These are phyloP conservation scores for Scytalopus superciliaris DNA, from an alignment of 2,113 vertebrate genomes.

Conservation along the genomic window DNA sequence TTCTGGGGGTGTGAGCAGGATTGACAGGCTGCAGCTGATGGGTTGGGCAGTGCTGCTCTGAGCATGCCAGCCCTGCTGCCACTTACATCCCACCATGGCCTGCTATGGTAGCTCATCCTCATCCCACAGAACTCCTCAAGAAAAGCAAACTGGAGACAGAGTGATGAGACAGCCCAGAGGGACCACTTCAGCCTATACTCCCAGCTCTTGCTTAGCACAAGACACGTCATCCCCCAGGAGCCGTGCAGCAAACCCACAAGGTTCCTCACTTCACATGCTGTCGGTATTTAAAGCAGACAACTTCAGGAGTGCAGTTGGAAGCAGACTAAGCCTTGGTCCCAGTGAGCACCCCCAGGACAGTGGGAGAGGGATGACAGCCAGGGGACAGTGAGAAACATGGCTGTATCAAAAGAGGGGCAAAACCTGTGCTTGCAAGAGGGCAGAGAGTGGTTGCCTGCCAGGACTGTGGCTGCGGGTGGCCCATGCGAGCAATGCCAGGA, in stretches of 20 bases:
- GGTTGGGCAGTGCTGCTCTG: not conserved
- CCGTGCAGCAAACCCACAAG: not conserved
- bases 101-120: not conserved
- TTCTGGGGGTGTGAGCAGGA: not conserved
- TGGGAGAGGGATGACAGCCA: accelerated
- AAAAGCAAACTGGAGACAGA: not conserved
- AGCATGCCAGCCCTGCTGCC: not conserved
- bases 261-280: not conserved
- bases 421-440: not conserved
- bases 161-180: not conserved
- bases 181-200: not conserved
- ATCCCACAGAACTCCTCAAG: not conserved
- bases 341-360: not conserved
- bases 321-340: not conserved
- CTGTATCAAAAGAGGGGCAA: not conserved
- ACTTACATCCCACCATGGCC: accelerated
- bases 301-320: not conserved
- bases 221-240: not conserved
- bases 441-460: not conserved
- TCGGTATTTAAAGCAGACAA: accelerated
- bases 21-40: not conserved
- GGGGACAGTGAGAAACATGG: accelerated
- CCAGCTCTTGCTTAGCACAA: not conserved
- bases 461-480: accelerated
- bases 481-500: not conserved